Percentiles rank a stretch among this genome's conserved stretches.
phyloP scores from a whole-genome alignment of 2,113 vertebrate genomes.

The Cyrtonyx montezumae region DNA sequence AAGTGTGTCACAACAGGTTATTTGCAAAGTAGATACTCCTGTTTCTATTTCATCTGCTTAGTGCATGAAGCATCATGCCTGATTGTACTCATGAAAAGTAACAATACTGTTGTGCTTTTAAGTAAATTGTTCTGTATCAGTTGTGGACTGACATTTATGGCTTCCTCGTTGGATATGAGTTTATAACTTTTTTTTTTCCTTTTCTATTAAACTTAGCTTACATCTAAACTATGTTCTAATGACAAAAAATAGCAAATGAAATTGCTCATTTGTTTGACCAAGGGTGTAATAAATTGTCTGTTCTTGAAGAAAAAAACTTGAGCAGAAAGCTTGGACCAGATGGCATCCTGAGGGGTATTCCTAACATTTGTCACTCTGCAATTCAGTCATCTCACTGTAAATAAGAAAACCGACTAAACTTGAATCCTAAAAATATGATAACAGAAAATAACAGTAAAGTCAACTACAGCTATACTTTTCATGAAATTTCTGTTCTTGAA shows the following conservation, averaged over 20 bases:
- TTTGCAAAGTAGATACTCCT: no score
- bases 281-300: no score
- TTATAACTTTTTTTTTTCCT: no score
- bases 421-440: background rate
- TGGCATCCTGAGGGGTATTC: background rate
- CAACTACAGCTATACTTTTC: constrained; percentile 10
- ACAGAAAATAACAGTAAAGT: background rate
- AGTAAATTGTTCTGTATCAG: no score
- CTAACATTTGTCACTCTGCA: background rate
- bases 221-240: no score
- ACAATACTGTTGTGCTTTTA: background rate
- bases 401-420: background rate
- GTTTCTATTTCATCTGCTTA: background rate
- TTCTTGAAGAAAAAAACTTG: no score
- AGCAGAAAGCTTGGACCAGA: background rate
- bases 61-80: background rate
- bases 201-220: no score
- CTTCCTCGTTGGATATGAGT: no score
- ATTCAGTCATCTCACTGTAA: background rate
- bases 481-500: background rate
- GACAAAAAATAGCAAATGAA: no score
- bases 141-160: no score
- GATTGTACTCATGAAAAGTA: background rate
- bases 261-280: no score
- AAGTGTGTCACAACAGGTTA: no score